phyloP scores from a whole-genome alignment of 1,140 invertebrate genomes.

The Drosophila erecta region DNA sequence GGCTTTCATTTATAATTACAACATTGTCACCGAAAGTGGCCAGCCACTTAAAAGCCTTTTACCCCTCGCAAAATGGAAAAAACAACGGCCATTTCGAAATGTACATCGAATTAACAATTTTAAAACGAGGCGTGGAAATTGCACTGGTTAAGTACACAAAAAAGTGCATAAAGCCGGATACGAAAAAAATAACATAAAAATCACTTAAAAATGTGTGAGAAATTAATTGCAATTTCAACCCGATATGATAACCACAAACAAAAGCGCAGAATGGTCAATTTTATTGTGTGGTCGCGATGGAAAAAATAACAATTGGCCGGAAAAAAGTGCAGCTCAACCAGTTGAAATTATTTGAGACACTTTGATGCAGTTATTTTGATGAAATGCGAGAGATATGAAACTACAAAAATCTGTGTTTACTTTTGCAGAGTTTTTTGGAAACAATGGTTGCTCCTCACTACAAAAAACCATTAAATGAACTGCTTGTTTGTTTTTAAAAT shows the following conservation, averaged over 20 bases:
- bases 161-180: constrained; percentile 3
- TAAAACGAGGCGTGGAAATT: constrained; percentile 51
- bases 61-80: not conserved
- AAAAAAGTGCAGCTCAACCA: constrained; percentile 16
- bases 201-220: constrained; percentile 70
- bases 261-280: constrained; percentile 45
- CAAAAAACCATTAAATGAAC: too few species aligned
- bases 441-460: too few species aligned
- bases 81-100: constrained; percentile 9
- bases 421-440: not conserved
- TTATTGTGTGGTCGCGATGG: constrained; percentile 31
- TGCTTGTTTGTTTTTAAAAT: not conserved
- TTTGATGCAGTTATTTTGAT: constrained; percentile 15
- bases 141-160: constrained; percentile 37
- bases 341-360: constrained; percentile 8
- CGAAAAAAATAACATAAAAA: constrained; percentile 37
- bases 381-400: not conserved
- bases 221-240: constrained; percentile 73
- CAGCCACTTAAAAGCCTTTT: constrained; percentile 38
- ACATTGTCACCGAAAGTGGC: constrained; percentile 38
- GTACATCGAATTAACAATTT: constrained; percentile 48
- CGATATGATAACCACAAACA: constrained; percentile 71
- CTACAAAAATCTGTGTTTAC: not conserved
- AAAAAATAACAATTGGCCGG: constrained; percentile 23
- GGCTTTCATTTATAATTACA: constrained; percentile 42